Conservation (phyloP, 2,113 vertebrate genomes). For the Ornithorhynchus anatinus region DNA sequence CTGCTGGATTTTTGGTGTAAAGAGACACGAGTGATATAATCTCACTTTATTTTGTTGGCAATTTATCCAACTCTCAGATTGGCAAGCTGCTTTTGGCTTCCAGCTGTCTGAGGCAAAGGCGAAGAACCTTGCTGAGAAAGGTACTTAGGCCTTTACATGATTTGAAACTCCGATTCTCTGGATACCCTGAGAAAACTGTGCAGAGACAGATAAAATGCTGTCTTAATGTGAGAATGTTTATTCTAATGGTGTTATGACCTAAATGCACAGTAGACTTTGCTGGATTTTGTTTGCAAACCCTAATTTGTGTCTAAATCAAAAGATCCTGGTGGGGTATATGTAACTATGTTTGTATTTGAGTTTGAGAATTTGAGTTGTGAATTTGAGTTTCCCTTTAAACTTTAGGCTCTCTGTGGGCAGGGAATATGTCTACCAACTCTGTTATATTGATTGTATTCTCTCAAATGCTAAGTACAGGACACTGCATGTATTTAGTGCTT, state of each 20-base stretch:
- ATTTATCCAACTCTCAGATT: constrained; percentile 32
- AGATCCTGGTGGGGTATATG: constrained; percentile 2
- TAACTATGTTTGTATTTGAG: constrained; percentile 9
- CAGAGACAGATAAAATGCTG: constrained; percentile 48
- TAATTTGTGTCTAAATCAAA: constrained; percentile 5
- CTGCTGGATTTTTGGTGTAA: constrained; percentile 33
- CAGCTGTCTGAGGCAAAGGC: constrained; percentile 25
- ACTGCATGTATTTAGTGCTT: too few species aligned
- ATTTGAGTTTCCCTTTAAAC: too few species aligned
- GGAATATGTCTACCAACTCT: too few species aligned
- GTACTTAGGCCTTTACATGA: constrained; percentile 25
- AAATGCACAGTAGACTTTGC: constrained; percentile 32
- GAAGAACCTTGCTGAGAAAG: constrained; percentile 22
- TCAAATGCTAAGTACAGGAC: too few species aligned
- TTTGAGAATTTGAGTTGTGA: constrained; percentile 28
- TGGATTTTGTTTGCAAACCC: constrained; percentile 16
- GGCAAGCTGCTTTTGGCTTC: constrained; percentile 32
- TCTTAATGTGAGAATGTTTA: constrained; percentile 30
- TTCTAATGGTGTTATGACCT: constrained; percentile 35
- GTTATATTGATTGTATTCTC: too few species aligned
- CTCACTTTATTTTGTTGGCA: constrained; percentile 30
- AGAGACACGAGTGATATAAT: constrained; percentile 37
- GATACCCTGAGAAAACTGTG: constrained; percentile 26
- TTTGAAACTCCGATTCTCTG: constrained; percentile 35
- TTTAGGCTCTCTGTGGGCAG: too few species aligned